phyloP scores from a whole-genome alignment of 1,140 invertebrate genomes.

The Piezodorus guildinii region DNA sequence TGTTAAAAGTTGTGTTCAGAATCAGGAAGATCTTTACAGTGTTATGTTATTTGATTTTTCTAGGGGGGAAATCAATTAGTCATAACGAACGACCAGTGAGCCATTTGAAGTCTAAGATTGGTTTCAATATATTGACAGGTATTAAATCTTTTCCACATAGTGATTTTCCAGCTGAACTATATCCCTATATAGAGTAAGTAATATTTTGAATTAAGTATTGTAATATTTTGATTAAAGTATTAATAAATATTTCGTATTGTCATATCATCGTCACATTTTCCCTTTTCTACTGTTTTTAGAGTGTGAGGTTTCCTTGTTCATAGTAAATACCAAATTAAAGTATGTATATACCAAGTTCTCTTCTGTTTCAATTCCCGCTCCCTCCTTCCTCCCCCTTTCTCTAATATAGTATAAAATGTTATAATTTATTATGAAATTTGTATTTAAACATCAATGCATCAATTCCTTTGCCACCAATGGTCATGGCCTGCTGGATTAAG shows the following conservation, averaged over 20 bases:
- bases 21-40: background rate
- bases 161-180: constrained; percentile 24
- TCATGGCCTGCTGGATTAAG: too few relatives aligned
- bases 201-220: constrained; percentile 18
- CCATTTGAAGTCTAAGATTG: constrained; percentile 24
- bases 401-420: too few relatives aligned
- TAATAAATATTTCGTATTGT: constrained; percentile 5
- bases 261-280: background rate
- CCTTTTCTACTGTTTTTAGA: background rate
- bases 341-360: background rate
- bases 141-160: constrained; percentile 21
- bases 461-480: too few relatives aligned
- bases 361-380: too few relatives aligned
- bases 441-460: too few relatives aligned
- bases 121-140: constrained; percentile 24
- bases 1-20: background rate
- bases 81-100: constrained; percentile 15
- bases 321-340: background rate
- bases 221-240: constrained; percentile 19
- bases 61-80: constrained; percentile 20
- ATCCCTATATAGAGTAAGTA: constrained; percentile 8
- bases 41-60: constrained; percentile 6
- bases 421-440: too few relatives aligned
- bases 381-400: too few relatives aligned
- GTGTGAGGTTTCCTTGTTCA: background rate